Evolutionary conservation across 2,797 vertebrate genomes (phyloP).

Genomic region (Arrhamphus sclerolepis): DNA sequence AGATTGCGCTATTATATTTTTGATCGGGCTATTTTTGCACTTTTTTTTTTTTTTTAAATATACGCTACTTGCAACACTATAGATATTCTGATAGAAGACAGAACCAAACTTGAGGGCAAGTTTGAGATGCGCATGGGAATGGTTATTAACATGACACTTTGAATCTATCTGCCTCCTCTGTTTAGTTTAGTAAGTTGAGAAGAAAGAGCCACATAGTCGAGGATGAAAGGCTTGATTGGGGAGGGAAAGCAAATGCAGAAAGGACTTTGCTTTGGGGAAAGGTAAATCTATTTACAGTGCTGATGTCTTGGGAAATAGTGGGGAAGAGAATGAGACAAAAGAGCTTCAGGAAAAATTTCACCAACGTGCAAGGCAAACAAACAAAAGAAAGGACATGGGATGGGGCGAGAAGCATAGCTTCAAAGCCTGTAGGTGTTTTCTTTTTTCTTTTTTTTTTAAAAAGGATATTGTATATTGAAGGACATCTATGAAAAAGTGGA

Average conservation of each 20-base stretch:
- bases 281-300: conserved; percentile 78
- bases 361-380: conserved; percentile 64
- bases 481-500: conserved; percentile 39
- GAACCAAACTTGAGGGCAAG: conserved; percentile 18
- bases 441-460: no score
- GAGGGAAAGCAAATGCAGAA: conserved; percentile 43
- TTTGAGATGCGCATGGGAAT: conserved; percentile 23
- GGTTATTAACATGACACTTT: conserved; percentile 42
- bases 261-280: conserved; percentile 75
- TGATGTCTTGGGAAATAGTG: conserved; percentile 65
- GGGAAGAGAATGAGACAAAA: conserved; percentile 29
- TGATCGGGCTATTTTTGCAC: conserved; percentile 22
- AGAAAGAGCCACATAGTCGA: conserved; percentile 32
- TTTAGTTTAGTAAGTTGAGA: conserved; percentile 40
- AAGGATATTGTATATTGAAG: conserved; percentile 61
- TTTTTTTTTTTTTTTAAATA: conserved; percentile 22
- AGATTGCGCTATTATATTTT: conserved; percentile 16
- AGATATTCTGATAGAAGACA: conserved; percentile 23
- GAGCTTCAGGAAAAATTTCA: conserved; percentile 68
- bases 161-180: conserved; percentile 39
- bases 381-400: conserved; percentile 58
- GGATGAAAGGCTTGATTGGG: conserved; percentile 56
- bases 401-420: conserved; percentile 35
- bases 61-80: no score
- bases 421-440: conserved; percentile 65